Conservation (phyloP, 35 echinoderm and acorn worm species). For the Apostichopus parvimensis region DNA sequence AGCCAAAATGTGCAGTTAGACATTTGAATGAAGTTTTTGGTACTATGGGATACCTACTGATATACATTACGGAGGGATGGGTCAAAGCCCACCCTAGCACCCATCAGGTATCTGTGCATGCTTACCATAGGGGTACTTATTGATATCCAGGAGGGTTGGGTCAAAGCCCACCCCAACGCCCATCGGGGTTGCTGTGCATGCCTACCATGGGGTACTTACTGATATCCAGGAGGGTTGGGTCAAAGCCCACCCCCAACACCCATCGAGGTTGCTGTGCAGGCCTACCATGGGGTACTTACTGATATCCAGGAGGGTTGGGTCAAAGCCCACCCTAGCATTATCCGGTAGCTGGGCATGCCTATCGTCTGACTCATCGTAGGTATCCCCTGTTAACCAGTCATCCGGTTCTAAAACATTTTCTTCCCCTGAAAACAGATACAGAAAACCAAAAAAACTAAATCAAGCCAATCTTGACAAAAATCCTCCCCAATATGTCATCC, state of each 20-base stretch:
- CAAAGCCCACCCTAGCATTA: slow-evolving; percentile 41
- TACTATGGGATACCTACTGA: too few relatives aligned
- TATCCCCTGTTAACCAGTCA: slow-evolving; percentile 44
- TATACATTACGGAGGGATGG: too few relatives aligned
- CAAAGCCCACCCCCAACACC: slow-evolving; percentile 36
- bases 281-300: slow-evolving; percentile 38
- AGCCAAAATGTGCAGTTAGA: too few relatives aligned
- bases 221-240: slow-evolving; percentile 2
- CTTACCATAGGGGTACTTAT: background rate
- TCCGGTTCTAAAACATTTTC: slow-evolving; percentile 32
- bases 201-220: slow-evolving; percentile 28
- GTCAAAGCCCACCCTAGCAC: too few relatives aligned
- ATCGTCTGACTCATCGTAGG: slow-evolving; percentile 24
- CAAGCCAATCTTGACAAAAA: too few relatives aligned
- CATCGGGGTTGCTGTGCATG: slow-evolving; percentile 20
- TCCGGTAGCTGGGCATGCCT: slow-evolving; percentile 33
- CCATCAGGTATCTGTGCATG: too few relatives aligned
- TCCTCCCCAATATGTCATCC: too few relatives aligned
- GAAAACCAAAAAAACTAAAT: too few relatives aligned
- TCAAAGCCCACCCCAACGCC: slow-evolving; percentile 38
- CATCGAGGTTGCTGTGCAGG: background rate
- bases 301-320: slow-evolving; percentile 8
- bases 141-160: slow-evolving; percentile 13
- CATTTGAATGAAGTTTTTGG: too few relatives aligned
- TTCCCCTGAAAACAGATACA: slow-evolving; percentile 25